These are phyloP conservation scores for Sitta europaea DNA, from an alignment of 2,113 vertebrate genomes.

Conservation along the genomic window DNA sequence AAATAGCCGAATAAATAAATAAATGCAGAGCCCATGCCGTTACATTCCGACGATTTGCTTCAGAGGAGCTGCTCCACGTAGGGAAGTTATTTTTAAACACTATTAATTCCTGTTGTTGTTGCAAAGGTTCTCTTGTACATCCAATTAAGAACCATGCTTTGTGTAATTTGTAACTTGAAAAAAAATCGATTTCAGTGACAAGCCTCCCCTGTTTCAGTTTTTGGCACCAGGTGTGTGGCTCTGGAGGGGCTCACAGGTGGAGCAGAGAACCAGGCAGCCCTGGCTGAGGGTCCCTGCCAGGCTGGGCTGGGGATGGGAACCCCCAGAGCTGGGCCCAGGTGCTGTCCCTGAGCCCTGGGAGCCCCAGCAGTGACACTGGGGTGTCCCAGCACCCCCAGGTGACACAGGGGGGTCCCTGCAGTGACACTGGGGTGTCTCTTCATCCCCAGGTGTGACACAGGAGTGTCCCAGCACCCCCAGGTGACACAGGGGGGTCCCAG, in stretches of 20 bases:
- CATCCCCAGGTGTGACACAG: too few relatives aligned
- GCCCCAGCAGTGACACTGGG: too few relatives aligned
- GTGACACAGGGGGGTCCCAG: too few relatives aligned
- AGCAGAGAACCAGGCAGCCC: neutral
- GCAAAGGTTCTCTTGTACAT: neutral
- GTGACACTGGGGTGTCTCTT: too few relatives aligned
- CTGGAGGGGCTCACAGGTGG: neutral
- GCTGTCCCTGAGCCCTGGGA: neutral
- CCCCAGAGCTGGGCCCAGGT: neutral
- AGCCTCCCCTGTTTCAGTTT: neutral
- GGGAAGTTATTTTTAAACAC: conserved; percentile 25
- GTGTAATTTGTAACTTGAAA: conserved; percentile 8
- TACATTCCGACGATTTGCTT: neutral
- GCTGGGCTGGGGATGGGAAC: accelerated
- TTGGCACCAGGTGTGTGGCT: neutral
- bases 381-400: too few relatives aligned
- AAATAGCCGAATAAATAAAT: neutral
- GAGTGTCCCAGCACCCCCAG: too few relatives aligned
- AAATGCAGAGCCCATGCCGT: neutral
- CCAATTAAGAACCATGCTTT: conserved; percentile 13
- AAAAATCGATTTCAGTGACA: neutral
- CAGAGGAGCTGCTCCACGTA: neutral
- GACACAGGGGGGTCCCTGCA: too few relatives aligned
- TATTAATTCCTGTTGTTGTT: neutral
- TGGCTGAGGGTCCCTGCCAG: neutral